A percentile compares a stretch with the other conserved stretches of the same genome.
Conservation (phyloP, 2,797 vertebrate species). For the Acipenser oxyrinchus region DNA sequence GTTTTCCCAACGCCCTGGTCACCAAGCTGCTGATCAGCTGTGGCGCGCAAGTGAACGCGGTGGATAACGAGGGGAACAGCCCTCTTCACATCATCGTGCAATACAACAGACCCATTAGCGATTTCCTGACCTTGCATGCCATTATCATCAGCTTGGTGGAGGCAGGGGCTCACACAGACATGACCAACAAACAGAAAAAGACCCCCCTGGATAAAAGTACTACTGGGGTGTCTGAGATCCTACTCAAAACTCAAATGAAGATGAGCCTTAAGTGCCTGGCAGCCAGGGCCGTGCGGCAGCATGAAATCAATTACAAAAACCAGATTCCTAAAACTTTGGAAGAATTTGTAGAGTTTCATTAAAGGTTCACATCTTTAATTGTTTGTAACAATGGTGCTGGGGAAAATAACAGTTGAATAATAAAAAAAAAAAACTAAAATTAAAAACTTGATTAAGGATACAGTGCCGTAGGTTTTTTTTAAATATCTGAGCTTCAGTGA, state of each 20-base stretch:
- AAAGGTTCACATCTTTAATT: conserved; percentile 36
- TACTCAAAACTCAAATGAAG: conserved; percentile 97
- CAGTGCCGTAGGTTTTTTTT: too few species aligned
- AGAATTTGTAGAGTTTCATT: conserved; percentile 96
- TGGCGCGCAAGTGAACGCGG: conserved; percentile 80
- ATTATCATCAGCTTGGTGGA: conserved; percentile 95
- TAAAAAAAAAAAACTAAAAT: conserved; percentile 4
- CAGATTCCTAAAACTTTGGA: conserved; percentile 94
- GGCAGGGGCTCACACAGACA: conserved; percentile 92
- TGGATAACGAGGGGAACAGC: conserved; percentile 86
- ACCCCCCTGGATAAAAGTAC: conserved; percentile 94
- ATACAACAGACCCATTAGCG: conserved; percentile 96
- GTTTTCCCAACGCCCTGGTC: conserved; percentile 87
- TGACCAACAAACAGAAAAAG: conserved; percentile 95
- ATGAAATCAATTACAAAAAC: conserved; percentile 86
- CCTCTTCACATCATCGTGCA: conserved; percentile 93
- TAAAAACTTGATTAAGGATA: too few species aligned
- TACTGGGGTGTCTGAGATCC: conserved; percentile 92
- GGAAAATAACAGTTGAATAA: neutral
- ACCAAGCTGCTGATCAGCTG: conserved; percentile 90
- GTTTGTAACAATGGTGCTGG: conserved; percentile 27
- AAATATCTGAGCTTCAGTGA: too few species aligned
- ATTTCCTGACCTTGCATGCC: conserved; percentile 91
- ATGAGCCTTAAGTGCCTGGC: conserved; percentile 98
- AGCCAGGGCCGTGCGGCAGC: conserved; percentile 81